A percentile compares a stretch with the other conserved stretches of the same genome.
phyloP scores from a whole-genome alignment of 2,888 invertebrate genomes.

The Drosophila mettleri region DNA sequence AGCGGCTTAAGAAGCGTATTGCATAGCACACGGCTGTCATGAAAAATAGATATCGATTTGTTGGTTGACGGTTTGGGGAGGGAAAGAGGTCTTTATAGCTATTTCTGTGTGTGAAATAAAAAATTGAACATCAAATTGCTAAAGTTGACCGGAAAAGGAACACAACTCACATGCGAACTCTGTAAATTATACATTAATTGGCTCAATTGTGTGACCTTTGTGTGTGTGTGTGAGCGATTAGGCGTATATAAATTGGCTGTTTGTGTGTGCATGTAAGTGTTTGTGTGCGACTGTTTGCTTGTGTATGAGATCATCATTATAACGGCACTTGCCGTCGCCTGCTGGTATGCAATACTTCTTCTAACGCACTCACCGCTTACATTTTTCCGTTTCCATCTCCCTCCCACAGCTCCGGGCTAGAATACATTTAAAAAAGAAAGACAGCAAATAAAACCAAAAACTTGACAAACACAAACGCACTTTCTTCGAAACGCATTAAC shows the following conservation, averaged over 20 bases:
- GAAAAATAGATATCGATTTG: conserved; percentile 80
- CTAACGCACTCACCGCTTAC: conserved; percentile 21
- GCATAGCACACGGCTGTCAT: conserved; percentile 75
- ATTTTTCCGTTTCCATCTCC: conserved; percentile 17
- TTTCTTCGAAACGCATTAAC: conserved; percentile 72
- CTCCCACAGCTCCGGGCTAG: conserved; percentile 40
- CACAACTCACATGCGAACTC: conserved; percentile 10
- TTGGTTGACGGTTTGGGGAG: conserved; percentile 19
- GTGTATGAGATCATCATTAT: conserved; percentile 73
- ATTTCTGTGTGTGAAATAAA: conserved; percentile 32
- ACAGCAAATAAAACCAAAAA: conserved; percentile 56
- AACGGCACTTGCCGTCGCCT: conserved; percentile 55
- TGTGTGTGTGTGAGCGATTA: conserved; percentile 3
- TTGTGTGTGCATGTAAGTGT: conserved; percentile 13
- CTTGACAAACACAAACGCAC: conserved; percentile 66
- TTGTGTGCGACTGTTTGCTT: conserved; percentile 26
- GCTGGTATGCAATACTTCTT: conserved; percentile 72
- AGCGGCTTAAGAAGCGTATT: conserved; percentile 66
- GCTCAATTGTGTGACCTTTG: conserved; percentile 50
- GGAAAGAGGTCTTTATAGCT: conserved; percentile 1
- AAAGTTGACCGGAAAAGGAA: conserved; percentile 18
- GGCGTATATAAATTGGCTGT: not conserved
- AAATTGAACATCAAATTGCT: conserved; percentile 39
- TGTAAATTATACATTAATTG: conserved; percentile 51
- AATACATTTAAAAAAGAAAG: conserved; percentile 32